Conservation (phyloP, 1,140 invertebrate genomes). For the Papilio helenus region DNA sequence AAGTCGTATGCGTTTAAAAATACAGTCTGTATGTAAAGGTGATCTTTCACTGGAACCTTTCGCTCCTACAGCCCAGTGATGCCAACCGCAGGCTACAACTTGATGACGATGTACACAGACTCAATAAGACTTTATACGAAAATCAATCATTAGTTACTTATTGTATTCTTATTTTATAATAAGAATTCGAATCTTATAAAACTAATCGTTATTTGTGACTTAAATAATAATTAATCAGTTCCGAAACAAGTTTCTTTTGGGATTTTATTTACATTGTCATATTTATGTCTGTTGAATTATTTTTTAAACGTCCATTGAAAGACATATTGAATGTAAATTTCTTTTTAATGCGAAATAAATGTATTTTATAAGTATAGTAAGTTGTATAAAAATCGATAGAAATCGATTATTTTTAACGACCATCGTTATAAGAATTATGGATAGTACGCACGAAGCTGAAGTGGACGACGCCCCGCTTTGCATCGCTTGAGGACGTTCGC, state of each 20-base stretch:
- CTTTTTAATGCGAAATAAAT: background rate
- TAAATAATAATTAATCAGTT: conserved; percentile 4
- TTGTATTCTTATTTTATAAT: background rate
- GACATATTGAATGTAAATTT: background rate
- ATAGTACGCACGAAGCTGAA: conserved; percentile 52
- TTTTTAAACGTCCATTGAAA: background rate
- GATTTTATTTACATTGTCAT: background rate
- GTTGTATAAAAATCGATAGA: background rate
- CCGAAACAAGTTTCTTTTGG: background rate
- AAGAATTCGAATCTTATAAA: background rate
- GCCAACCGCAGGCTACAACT: no score
- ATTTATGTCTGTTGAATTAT: background rate
- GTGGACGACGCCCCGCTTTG: conserved; percentile 84
- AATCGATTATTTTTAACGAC: background rate
- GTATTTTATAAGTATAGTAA: background rate
- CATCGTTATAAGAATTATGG: background rate
- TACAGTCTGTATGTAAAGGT: background rate
- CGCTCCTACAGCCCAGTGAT: no score
- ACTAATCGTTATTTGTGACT: background rate
- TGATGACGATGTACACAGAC: no score
- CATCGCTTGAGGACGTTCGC: conserved; percentile 90
- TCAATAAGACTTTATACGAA: background rate
- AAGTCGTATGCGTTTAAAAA: background rate
- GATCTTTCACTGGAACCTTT: no score
- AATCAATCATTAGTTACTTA: background rate